Conservation (phyloP, 2,888 invertebrate species). For the Craniophora ligustri region DNA sequence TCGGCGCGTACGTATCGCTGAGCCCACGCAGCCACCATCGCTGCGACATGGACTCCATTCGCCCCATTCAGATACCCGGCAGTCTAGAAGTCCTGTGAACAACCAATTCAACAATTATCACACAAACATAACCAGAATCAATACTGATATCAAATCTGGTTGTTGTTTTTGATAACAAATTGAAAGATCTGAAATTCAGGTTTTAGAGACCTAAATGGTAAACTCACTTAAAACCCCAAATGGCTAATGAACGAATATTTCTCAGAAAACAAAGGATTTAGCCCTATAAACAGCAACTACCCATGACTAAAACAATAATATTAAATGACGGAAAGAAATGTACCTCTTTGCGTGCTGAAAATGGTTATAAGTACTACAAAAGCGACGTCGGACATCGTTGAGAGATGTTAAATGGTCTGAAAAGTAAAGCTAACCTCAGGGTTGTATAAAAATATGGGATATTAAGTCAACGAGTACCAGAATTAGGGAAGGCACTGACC, state of each 20-base stretch:
- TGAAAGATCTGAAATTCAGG: too few species aligned
- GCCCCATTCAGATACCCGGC: slow-evolving; percentile 95
- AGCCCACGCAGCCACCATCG: slow-evolving; percentile 97
- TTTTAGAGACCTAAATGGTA: too few species aligned
- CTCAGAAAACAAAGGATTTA: too few species aligned
- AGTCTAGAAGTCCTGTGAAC: slow-evolving; percentile 90
- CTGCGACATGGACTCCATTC: slow-evolving; percentile 96
- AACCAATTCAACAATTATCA: too few species aligned
- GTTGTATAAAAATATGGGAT: slow-evolving; percentile 37
- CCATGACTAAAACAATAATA: slow-evolving; percentile 27
- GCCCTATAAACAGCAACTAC: too few species aligned
- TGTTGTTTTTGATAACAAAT: too few species aligned
- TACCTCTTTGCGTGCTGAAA: slow-evolving; percentile 20
- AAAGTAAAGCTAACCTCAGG: slow-evolving; percentile 30
- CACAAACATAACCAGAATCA: too few species aligned
- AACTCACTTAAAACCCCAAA: too few species aligned
- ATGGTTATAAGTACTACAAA: slow-evolving; percentile 15
- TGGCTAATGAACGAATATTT: too few species aligned
- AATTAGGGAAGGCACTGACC: slow-evolving; percentile 40
- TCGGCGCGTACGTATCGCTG: slow-evolving; percentile 93
- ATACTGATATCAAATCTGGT: too few species aligned
- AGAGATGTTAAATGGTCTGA: slow-evolving; percentile 47
- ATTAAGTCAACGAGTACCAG: slow-evolving; percentile 41
- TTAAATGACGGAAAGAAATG: slow-evolving; percentile 22
- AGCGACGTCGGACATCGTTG: slow-evolving; percentile 26